Evolutionary conservation across 2,888 invertebrate genomes (phyloP).

Genomic region (Alsophila aescularia): DNA sequence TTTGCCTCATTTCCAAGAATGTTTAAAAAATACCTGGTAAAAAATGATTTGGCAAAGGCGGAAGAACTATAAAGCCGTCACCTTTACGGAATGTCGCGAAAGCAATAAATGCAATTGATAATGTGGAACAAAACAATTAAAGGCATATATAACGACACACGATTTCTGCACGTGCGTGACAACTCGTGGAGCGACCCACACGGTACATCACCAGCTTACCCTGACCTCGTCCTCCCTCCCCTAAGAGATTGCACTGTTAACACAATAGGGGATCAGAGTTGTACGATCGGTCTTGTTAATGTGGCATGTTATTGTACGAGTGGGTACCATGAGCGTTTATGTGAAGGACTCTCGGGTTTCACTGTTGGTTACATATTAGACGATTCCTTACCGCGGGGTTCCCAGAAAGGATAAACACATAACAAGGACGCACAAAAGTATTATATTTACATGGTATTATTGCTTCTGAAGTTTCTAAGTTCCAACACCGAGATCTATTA

Average conservation of each 20-base stretch:
- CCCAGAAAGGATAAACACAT: neutral
- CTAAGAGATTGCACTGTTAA: neutral
- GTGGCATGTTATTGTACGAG: neutral
- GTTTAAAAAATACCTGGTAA: too few relatives aligned
- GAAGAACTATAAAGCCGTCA: conserved; percentile 9
- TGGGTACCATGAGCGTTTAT: conserved; percentile 36
- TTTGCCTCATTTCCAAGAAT: too few relatives aligned
- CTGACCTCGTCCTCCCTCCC: conserved; percentile 7
- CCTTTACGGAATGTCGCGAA: conserved; percentile 15
- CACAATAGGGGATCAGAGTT: neutral
- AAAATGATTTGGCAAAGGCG: neutral
- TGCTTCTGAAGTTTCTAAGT: neutral
- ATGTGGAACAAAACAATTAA: conserved; percentile 33
- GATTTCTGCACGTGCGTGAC: conserved; percentile 28
- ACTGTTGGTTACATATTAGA: neutral
- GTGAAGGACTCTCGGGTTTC: conserved; percentile 40
- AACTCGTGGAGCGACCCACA: conserved; percentile 13
- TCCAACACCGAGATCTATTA: too few relatives aligned
- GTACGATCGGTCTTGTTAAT: conserved; percentile 5
- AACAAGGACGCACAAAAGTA: conserved; percentile 9
- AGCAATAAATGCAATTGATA: conserved; percentile 20
- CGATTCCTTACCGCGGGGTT: conserved; percentile 7
- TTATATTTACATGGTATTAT: neutral
- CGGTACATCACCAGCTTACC: conserved; percentile 5
- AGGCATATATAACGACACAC: conserved; percentile 20